These are phyloP conservation scores for Cheilosia scutellata DNA, from an alignment of 2,888 invertebrate genomes.

Conservation along the genomic window DNA sequence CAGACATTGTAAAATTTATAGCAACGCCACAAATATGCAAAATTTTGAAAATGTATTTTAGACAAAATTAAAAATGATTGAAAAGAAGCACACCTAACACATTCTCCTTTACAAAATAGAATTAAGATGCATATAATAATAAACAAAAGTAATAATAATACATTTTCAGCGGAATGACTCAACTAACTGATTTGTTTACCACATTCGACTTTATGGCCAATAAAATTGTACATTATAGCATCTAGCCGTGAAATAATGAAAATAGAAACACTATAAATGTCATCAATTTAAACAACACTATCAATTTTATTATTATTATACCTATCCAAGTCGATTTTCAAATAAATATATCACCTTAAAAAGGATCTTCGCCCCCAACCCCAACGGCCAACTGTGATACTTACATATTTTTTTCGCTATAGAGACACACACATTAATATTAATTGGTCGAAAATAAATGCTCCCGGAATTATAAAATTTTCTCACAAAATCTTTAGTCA, in stretches of 20 bases:
- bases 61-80: background rate
- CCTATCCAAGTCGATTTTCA: background rate
- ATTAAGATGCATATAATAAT: background rate
- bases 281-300: background rate
- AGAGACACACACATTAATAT: background rate
- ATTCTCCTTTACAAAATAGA: background rate
- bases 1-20: too few species aligned
- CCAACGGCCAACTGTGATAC: background rate
- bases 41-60: too few species aligned
- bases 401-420: too few species aligned
- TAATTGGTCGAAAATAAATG: background rate
- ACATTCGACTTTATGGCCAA: background rate
- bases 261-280: background rate
- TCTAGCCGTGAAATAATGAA: background rate
- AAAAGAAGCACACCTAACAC: background rate
- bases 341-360: background rate
- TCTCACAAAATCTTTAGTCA: background rate
- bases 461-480: background rate
- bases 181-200: background rate
- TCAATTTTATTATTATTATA: background rate
- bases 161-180: background rate
- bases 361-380: too few species aligned
- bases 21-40: too few species aligned
- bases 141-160: background rate
- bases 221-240: background rate